phyloP scores from a whole-genome alignment of 2,113 vertebrate species.

The Phylloscopus trochiloides region DNA sequence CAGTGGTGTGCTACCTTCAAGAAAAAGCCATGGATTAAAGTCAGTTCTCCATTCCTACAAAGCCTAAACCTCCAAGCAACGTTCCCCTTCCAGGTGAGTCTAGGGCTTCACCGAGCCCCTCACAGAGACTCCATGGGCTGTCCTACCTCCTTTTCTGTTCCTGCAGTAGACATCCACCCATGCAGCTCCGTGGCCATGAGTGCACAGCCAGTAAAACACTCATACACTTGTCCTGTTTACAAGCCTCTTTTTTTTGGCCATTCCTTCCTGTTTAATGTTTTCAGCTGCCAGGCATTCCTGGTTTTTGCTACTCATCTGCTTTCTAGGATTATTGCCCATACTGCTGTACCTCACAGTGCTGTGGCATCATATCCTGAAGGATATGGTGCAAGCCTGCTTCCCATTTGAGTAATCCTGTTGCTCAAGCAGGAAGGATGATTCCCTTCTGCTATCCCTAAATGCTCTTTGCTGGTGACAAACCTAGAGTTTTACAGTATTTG shows the following conservation, averaged over 20 bases:
- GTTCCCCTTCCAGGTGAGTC: not conserved
- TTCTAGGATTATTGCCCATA: not conserved
- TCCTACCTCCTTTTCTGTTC: not conserved
- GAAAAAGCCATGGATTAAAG: not conserved
- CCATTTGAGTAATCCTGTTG: not conserved
- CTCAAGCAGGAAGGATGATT: conserved; percentile 2
- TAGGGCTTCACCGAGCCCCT: not conserved
- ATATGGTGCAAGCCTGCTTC: not conserved
- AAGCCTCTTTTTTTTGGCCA: not conserved
- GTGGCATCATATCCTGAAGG: not conserved
- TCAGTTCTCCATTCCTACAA: not conserved
- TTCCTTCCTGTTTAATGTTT: not conserved
- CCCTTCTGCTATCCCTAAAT: not conserved
- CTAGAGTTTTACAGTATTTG: not conserved
- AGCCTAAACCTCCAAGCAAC: not conserved
- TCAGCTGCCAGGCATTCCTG: not conserved
- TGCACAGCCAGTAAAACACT: not conserved
- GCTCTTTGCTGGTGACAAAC: not conserved
- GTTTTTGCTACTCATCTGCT: not conserved
- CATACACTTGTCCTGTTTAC: not conserved
- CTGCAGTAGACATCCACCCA: not conserved
- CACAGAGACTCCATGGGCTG: not conserved
- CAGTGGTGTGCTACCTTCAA: not conserved
- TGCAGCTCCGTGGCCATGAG: not conserved
- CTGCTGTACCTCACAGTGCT: not conserved